Base-by-base conservation (phyloP, 37 sponge, comb jelly and placozoan genomes). In the Agelas oroides region DNA sequence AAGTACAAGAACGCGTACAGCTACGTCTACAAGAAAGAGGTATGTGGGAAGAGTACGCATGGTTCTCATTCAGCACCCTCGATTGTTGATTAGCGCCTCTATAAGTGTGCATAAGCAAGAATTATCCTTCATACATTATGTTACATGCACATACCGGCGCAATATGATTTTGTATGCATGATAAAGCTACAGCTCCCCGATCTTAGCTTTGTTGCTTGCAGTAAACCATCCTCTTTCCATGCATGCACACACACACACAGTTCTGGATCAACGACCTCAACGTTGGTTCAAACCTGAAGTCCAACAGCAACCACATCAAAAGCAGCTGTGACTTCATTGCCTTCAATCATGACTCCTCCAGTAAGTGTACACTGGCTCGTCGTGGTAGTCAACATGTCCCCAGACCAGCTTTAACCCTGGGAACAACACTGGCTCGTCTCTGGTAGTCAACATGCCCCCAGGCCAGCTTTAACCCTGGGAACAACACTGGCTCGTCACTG, bases 1-100 rank as follows among this genome's bases (percentile, higher is more conserved):
- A 96, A 93, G 83, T 96, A 86, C 79, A 87, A 83, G 70, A 96
- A 91, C 63, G 86, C 92, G 5, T 68, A 91, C 77, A 66, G 75
- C 65, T 28, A 84, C 20, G 87, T 87, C 21, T 87, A 71, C 70
- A 96, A 96, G 75, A 86, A 83, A 34, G 95, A 95, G 89, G 92
- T 92, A 55, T 35, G 75, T n/a, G 17, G 17, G 23, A 40, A 18
- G 27, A 13, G 62, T 8, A 46, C 46, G n/a, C n/a, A 61, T 27
- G 62, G 5, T 27, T 5, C 11, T 5, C 62, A 11, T 61, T 14
- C 11, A 5, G 25, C 62, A 27, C 25, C n/a, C 25, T 23, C 62
- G 5, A 11, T 61, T 61, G n/a, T 5, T 27, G n/a, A 3, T 61
- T 25, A 27, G 27, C 25, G 12, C 5, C n/a, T 14, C 63, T 3